These are phyloP conservation scores for Bos taurus DNA, from an alignment of 2,113 vertebrate genomes.

Conservation along the genomic window DNA sequence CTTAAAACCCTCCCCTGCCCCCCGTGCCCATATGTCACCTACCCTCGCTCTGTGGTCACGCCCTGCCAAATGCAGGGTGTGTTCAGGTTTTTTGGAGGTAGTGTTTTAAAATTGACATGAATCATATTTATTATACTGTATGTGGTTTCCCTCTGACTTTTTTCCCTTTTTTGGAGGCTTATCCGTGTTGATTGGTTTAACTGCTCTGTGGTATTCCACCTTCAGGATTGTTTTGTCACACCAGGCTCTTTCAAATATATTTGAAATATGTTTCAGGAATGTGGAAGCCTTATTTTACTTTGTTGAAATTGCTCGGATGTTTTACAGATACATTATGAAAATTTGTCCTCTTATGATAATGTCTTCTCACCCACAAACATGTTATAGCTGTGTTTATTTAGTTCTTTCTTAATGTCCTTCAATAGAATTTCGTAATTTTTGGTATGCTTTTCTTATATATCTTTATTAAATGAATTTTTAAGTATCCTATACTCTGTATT, in stretches of 20 bases:
- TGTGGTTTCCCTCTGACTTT: neutral
- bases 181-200: neutral
- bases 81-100: neutral
- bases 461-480: neutral
- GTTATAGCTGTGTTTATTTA: neutral
- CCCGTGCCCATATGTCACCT: fast-evolving
- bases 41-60: neutral
- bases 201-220: neutral
- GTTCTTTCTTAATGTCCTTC: neutral
- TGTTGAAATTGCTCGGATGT: neutral
- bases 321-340: neutral
- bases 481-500: neutral
- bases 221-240: neutral
- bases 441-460: neutral
- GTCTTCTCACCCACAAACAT: neutral
- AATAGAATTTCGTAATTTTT: neutral
- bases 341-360: neutral
- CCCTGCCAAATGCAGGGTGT: neutral
- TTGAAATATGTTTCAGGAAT: neutral
- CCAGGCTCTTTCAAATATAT: neutral
- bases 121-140: neutral
- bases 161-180: neutral
- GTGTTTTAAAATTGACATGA: neutral
- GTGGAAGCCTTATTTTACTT: neutral
- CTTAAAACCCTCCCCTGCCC: neutral